These are phyloP conservation scores for Bovichtus diacanthus DNA, from an alignment of 2,797 vertebrate species.

Conservation along the genomic window DNA sequence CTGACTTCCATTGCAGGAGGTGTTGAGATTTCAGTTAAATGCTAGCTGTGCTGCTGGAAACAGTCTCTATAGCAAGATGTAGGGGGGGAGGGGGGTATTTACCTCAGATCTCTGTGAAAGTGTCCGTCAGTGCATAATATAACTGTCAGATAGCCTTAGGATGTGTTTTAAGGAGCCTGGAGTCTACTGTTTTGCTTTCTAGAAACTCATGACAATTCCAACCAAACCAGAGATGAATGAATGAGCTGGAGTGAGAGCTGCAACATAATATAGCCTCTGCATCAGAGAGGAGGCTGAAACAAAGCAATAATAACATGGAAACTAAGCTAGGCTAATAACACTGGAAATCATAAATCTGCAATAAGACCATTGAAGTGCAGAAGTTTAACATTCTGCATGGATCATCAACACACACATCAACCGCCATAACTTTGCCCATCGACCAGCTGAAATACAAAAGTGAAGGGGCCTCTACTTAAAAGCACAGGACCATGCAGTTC, in stretches of 20 bases:
- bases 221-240: slow-evolving; percentile 40
- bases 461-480: slow-evolving; percentile 52
- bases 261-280: slow-evolving; percentile 12
- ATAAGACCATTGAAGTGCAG: slow-evolving; percentile 10
- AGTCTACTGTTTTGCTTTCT: slow-evolving; percentile 46
- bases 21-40: slow-evolving; percentile 62
- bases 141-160: slow-evolving; percentile 62
- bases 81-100: slow-evolving; percentile 20
- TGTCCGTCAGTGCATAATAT: slow-evolving; percentile 58
- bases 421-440: slow-evolving; percentile 16
- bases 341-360: slow-evolving; percentile 54
- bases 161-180: slow-evolving; percentile 46
- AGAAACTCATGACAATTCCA: slow-evolving; percentile 41
- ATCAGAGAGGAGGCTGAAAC: slow-evolving; percentile 15
- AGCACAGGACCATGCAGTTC: slow-evolving; percentile 42
- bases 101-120: slow-evolving; percentile 57
- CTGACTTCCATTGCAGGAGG: slow-evolving; percentile 57
- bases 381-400: slow-evolving; percentile 45
- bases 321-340: slow-evolving; percentile 22
- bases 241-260: slow-evolving; percentile 13
- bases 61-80: slow-evolving; percentile 42
- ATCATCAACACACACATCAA: slow-evolving; percentile 40
- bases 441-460: slow-evolving; percentile 47
- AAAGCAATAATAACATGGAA: slow-evolving; percentile 31
- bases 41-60: slow-evolving; percentile 56